Evolutionary conservation across 2,888 invertebrate species (phyloP).

Genomic region (Zygogramma bicolorata): DNA sequence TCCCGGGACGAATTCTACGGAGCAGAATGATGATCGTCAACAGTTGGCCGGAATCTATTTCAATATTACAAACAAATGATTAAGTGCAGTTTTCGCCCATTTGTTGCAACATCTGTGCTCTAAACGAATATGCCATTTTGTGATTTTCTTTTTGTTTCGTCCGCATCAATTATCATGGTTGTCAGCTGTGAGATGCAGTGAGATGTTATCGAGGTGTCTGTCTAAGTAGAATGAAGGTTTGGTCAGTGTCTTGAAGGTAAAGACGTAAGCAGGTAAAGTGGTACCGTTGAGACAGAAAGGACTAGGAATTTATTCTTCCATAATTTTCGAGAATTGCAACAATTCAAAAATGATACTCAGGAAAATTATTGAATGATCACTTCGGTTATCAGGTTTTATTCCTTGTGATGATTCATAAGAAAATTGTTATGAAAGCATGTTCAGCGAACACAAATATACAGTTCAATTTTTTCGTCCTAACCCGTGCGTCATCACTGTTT

Average conservation of each 20-base stretch:
- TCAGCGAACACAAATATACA: too few species aligned
- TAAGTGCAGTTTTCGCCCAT: slow-evolving; percentile 26
- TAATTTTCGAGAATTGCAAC: too few species aligned
- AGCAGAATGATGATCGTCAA: slow-evolving; percentile 17
- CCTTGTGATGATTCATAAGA: too few species aligned
- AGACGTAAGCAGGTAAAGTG: not conserved
- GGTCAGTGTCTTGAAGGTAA: not conserved
- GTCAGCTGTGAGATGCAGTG: slow-evolving; percentile 57
- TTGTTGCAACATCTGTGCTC: slow-evolving; percentile 33
- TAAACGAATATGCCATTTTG: slow-evolving; percentile 41
- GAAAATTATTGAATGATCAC: too few species aligned
- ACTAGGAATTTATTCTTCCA: too few species aligned
- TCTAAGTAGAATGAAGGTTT: not conserved
- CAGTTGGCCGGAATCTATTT: slow-evolving; percentile 34
- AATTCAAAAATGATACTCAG: too few species aligned
- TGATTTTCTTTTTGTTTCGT: slow-evolving; percentile 54
- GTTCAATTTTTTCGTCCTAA: too few species aligned
- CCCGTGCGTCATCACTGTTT: too few species aligned
- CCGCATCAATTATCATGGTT: slow-evolving; percentile 59
- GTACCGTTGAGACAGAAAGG: not conserved
- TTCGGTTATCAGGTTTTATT: too few species aligned
- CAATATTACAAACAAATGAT: slow-evolving; percentile 26
- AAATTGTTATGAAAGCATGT: too few species aligned
- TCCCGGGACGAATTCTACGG: slow-evolving; percentile 11
- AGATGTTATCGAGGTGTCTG: slow-evolving; percentile 44